Conservation (phyloP, 2,888 invertebrate species). For the Chouioia cunea region DNA sequence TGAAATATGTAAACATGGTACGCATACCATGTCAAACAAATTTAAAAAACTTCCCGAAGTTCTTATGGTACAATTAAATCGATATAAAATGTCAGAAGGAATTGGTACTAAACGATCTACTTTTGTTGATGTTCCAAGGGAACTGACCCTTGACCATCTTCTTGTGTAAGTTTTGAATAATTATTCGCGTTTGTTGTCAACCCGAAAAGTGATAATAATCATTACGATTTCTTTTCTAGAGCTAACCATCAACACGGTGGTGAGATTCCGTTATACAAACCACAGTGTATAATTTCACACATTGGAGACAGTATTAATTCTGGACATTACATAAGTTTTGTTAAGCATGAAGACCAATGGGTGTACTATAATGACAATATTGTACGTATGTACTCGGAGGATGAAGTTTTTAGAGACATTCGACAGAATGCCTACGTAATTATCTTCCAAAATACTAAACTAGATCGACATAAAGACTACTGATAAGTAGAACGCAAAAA, state of each 20-base stretch:
- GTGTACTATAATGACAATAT: slow-evolving; percentile 60
- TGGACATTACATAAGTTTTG: slow-evolving; percentile 62
- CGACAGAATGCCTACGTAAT: slow-evolving; percentile 60
- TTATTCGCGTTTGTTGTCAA: slow-evolving; percentile 1
- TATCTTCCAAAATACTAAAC: slow-evolving; percentile 56
- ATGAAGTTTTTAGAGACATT: slow-evolving; percentile 57
- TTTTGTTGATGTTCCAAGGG: slow-evolving; percentile 56
- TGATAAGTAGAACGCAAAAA: background rate
- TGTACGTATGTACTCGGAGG: slow-evolving; percentile 55
- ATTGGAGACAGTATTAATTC: slow-evolving; percentile 61
- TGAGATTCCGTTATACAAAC: slow-evolving; percentile 53
- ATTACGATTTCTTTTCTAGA: slow-evolving; percentile 25
- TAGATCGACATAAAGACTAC: slow-evolving; percentile 31
- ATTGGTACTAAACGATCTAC: slow-evolving; percentile 58
- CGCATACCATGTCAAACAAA: slow-evolving; percentile 55
- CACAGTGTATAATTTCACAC: slow-evolving; percentile 59
- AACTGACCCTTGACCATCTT: slow-evolving; percentile 52
- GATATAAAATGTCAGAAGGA: slow-evolving; percentile 58
- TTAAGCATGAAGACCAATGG: slow-evolving; percentile 58
- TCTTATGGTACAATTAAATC: slow-evolving; percentile 58
- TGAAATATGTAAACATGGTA: slow-evolving; percentile 56
- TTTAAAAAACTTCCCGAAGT: slow-evolving; percentile 58
- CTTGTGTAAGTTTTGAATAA: slow-evolving; percentile 53
- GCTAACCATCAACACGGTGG: slow-evolving; percentile 37
- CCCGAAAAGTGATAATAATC: background rate